Evolutionary conservation across 2,888 invertebrate genomes (phyloP).

Genomic region (Nymphalis c-album): DNA sequence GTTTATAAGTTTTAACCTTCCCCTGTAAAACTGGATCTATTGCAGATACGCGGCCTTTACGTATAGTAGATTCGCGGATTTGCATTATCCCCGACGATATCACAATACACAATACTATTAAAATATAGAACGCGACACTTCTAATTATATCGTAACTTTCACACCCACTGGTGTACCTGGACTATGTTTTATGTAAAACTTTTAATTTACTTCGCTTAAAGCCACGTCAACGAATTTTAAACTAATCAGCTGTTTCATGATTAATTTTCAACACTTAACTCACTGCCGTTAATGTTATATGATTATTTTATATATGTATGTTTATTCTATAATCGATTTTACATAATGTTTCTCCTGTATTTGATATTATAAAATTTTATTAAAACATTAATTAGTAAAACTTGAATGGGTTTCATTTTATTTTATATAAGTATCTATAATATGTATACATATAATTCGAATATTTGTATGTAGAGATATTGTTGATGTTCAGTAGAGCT

Average conservation of each 20-base stretch:
- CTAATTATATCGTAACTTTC: neutral
- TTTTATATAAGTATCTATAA: neutral
- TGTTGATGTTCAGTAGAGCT: neutral
- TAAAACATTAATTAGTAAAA: constrained; percentile 18
- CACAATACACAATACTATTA: neutral
- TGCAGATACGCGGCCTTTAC: neutral
- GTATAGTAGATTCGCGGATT: no score
- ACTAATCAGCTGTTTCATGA: constrained; percentile 17
- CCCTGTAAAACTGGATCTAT: no score
- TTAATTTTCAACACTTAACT: constrained; percentile 34
- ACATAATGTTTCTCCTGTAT: constrained; percentile 13
- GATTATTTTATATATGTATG: constrained; percentile 24
- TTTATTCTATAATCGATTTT: constrained; percentile 28
- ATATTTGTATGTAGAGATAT: neutral
- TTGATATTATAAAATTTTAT: constrained; percentile 25
- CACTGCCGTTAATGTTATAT: constrained; percentile 38
- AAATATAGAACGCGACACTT: neutral
- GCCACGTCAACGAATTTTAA: constrained; percentile 11
- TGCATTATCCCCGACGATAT: neutral
- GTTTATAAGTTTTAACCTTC: no score
- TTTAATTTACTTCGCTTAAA: neutral
- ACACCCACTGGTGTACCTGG: neutral
- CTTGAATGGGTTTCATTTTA: constrained; percentile 8
- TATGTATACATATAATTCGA: neutral
- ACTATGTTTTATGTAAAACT: neutral